Percentiles rank a stretch among this genome's conserved stretches.
Evolutionary conservation across 2,797 vertebrate species (phyloP).

Genomic region (Helostoma temminkii): DNA sequence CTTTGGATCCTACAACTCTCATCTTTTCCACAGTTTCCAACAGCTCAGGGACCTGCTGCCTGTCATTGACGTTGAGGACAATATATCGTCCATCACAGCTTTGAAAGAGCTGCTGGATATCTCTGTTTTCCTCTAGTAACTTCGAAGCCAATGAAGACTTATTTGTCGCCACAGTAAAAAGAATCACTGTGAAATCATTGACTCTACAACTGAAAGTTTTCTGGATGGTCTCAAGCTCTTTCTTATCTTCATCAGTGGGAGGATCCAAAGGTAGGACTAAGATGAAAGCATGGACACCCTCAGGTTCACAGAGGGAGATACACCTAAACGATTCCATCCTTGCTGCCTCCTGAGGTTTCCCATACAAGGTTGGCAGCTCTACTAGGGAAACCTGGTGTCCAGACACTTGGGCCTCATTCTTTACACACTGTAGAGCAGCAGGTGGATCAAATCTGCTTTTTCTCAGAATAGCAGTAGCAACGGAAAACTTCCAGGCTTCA

Average conservation of each 20-base stretch:
- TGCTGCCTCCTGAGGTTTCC: neutral
- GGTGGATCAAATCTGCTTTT: neutral
- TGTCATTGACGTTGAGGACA: constrained; percentile 18
- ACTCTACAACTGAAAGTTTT: constrained; percentile 28
- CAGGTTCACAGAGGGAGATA: constrained; percentile 30
- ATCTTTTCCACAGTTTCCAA: constrained; percentile 26
- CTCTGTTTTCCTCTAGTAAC: neutral
- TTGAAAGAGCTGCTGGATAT: constrained; percentile 20
- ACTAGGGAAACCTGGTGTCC: constrained; percentile 32
- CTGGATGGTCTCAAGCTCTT: constrained; percentile 53
- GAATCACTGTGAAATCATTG: constrained; percentile 34
- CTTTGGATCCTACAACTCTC: neutral
- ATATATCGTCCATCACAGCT: constrained; percentile 10
- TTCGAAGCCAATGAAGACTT: too few species aligned
- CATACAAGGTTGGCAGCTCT: constrained; percentile 38
- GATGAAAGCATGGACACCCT: constrained; percentile 54
- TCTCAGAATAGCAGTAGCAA: constrained; percentile 18
- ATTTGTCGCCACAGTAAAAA: constrained; percentile 38
- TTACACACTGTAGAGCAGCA: constrained; percentile 4
- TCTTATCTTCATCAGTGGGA: constrained; percentile 47
- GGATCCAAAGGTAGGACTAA: constrained; percentile 40
- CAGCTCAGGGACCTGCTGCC: constrained; percentile 7
- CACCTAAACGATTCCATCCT: neutral
- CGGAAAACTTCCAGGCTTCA: neutral
- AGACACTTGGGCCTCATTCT: constrained; percentile 15